These are phyloP conservation scores for Trigoniulus corallinus DNA, from an alignment of 1,140 invertebrate species.

Conservation along the genomic window DNA sequence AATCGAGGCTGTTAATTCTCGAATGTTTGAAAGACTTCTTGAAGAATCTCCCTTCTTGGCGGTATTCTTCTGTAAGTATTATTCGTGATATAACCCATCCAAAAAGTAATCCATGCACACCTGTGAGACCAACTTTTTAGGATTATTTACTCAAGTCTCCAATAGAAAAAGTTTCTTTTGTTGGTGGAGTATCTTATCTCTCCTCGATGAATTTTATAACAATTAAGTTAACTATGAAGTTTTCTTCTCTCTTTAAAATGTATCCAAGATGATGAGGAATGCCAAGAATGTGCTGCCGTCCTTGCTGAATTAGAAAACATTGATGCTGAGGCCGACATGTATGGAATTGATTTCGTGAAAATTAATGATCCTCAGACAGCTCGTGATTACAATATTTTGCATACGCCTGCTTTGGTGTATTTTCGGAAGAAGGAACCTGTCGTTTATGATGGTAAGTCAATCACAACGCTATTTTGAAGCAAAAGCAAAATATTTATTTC, in stretches of 20 bases:
- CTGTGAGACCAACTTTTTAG: neutral
- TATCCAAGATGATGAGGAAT: slow-evolving; percentile 63
- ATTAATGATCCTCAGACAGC: slow-evolving; percentile 69
- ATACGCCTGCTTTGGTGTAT: slow-evolving; percentile 70
- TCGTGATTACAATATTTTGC: slow-evolving; percentile 55
- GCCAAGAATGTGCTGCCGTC: slow-evolving; percentile 73
- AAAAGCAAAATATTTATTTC: neutral
- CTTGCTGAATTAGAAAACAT: slow-evolving; percentile 77
- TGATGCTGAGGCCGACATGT: slow-evolving; percentile 81
- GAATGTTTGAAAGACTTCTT: slow-evolving; percentile 73
- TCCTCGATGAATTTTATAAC: neutral
- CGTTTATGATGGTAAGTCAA: slow-evolving; percentile 60
- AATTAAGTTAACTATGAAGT: neutral
- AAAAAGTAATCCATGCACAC: neutral
- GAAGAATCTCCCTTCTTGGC: slow-evolving; percentile 75
- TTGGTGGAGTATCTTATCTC: neutral
- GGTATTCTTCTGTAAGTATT: slow-evolving; percentile 85
- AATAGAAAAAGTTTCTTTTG: neutral
- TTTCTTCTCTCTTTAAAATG: neutral
- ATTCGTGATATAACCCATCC: too few relatives aligned
- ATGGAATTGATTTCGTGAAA: slow-evolving; percentile 86
- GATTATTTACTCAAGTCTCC: neutral
- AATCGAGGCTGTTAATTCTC: slow-evolving; percentile 75
- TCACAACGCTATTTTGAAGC: neutral
- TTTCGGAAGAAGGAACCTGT: slow-evolving; percentile 74